Evolutionary conservation across 2,888 invertebrate genomes (phyloP).

Genomic region (Acanthopleura granulata): DNA sequence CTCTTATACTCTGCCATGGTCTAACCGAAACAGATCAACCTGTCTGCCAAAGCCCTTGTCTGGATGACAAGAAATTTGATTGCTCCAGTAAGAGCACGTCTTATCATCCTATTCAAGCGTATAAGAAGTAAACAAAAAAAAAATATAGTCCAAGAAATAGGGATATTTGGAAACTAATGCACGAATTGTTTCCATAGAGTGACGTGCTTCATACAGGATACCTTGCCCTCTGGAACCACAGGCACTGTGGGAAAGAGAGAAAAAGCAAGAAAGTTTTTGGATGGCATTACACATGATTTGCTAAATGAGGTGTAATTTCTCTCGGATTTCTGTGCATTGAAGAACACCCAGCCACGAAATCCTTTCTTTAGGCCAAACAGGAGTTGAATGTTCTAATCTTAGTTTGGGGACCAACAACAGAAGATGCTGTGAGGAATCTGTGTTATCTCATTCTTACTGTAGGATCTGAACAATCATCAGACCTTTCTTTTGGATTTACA

Average conservation of each 20-base stretch:
- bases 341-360: no score
- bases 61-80: conserved; percentile 2
- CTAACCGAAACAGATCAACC: background rate
- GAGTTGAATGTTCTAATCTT: no score
- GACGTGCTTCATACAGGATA: background rate
- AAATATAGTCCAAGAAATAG: background rate
- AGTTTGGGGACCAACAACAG: no score
- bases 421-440: background rate
- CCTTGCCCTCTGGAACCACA: background rate
- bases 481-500: no score
- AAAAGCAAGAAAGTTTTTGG: background rate
- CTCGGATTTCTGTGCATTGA: no score
- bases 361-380: no score
- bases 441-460: background rate
- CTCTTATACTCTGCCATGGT: background rate
- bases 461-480: no score
- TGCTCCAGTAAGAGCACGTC: background rate
- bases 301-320: no score
- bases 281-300: no score
- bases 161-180: no score
- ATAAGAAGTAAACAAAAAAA: background rate
- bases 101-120: background rate
- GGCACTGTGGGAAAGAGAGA: background rate
- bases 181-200: no score
- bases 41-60: background rate